These are phyloP conservation scores for Lypha dubia DNA, from an alignment of 2,888 invertebrate species.

Conservation along the genomic window DNA sequence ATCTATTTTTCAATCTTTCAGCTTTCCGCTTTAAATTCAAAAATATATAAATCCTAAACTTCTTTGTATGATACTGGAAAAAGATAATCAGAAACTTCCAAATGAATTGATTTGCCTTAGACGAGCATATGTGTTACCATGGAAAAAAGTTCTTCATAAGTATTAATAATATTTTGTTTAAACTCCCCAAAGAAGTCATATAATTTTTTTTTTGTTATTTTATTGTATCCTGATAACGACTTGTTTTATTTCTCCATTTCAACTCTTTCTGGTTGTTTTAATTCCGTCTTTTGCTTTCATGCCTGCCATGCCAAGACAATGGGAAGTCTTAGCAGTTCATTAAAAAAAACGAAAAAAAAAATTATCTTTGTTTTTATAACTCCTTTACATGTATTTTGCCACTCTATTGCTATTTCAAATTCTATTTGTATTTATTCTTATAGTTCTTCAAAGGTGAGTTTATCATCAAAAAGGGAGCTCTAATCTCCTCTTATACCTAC, in stretches of 20 bases:
- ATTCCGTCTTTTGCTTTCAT: not conserved
- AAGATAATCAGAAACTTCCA: conserved; percentile 80
- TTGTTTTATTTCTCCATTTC: not conserved
- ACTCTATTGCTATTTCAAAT: not conserved
- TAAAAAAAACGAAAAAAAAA: conserved; percentile 30
- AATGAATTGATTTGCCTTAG: conserved; percentile 74
- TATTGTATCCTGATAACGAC: conserved; percentile 17
- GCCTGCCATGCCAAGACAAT: conserved; percentile 9
- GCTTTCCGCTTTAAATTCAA: not conserved
- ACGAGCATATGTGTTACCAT: not conserved
- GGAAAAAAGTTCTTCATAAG: not conserved
- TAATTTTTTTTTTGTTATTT: not conserved
- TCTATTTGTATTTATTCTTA: conserved; percentile 11
- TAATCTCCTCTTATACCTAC: not conserved
- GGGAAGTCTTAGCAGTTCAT: conserved; percentile 8
- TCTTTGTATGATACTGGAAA: conserved; percentile 65
- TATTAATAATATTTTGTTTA: conserved; percentile 2
- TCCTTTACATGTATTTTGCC: not conserved
- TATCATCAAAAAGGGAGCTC: not conserved
- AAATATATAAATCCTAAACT: not conserved
- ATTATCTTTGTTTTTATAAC: conserved; percentile 3
- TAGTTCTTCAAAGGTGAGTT: not conserved
- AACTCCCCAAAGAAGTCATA: not conserved
- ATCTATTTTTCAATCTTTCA: not conserved
- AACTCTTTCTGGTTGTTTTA: not conserved